Base-by-base conservation (phyloP, 2,888 invertebrate species). In the Chrysolina oricalcia region DNA sequence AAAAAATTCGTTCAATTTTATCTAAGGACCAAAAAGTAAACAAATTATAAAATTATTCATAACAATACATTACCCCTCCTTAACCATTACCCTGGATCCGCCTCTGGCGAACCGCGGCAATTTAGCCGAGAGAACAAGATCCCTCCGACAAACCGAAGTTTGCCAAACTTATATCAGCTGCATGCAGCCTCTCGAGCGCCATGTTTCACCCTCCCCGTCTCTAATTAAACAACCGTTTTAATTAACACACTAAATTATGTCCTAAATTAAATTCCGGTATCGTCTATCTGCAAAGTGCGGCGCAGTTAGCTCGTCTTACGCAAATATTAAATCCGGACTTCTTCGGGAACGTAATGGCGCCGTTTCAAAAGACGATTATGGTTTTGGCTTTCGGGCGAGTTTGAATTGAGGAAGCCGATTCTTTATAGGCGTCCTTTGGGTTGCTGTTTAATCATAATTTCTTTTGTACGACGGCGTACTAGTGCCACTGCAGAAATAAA, bases 141-240 rank as follows among this genome's bases (percentile, higher is more conserved):
- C 85, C 85, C 85, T 83, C 82, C 82, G 84, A 83, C 83, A 85
- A 85, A 85, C 85, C 85, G 82, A 87, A 87, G 84, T 87, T 87
- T 86, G 83, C 85, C 71, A 78, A 83, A 87, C 85, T 87, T 86
- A 87, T 87, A 87, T 88, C 87, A 87, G 87, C 85, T 81, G 84
- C 85, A 86, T 86, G 86, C 87, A 87, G 87, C 85, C 87, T 83
- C 83, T 80, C 82, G 81, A 81, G 80, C 84, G 84, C 86, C 88
- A 86, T 87, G 87, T 87, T 87, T 87, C 87, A 87, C 84, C 86
- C 86, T 83, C 83, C 87, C 84, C 84, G 86, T 84, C 77, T 88
- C 88, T 89, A 89, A 89, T 89, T 89, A 89, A 89, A 89, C 89
- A 87, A 86, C 88, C 88, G 89, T 89, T 89, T 89, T 89, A 89